Evolutionary conservation across 2,113 vertebrate species (phyloP).

Genomic region (Danionella cerebrum): DNA sequence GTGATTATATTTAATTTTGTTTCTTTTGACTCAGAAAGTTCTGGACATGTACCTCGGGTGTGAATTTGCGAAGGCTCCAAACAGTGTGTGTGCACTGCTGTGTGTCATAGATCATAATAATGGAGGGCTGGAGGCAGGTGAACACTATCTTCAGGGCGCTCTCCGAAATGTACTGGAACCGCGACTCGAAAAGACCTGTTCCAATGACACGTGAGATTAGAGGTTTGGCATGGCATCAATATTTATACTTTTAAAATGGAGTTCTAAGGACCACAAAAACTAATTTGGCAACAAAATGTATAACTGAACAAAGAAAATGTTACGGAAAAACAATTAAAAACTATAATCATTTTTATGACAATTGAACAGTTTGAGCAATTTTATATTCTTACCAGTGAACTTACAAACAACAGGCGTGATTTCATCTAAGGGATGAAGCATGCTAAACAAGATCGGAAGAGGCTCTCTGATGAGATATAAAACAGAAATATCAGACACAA

Average conservation of each 20-base stretch:
- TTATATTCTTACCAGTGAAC: constrained; percentile 69
- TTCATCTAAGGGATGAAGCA: constrained; percentile 93
- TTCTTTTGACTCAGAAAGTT: too few species aligned
- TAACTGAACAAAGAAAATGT: too few species aligned
- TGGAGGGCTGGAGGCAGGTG: constrained; percentile 74
- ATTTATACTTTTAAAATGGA: too few species aligned
- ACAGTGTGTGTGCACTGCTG: constrained; percentile 80
- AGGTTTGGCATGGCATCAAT: too few species aligned
- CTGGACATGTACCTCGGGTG: constrained; percentile 68
- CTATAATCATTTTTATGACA: too few species aligned
- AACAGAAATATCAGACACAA: too few species aligned
- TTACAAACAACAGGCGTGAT: constrained; percentile 87
- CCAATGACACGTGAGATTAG: background rate
- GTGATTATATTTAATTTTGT: too few species aligned
- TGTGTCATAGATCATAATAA: constrained; percentile 87
- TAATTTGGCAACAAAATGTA: too few species aligned
- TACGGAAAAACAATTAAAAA: too few species aligned
- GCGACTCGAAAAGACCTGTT: constrained; percentile 71
- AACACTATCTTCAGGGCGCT: constrained; percentile 80
- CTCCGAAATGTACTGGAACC: constrained; percentile 86
- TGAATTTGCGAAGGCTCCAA: constrained; percentile 85
- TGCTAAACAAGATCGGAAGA: constrained; percentile 91
- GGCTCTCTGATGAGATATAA: constrained; percentile 77
- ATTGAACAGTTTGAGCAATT: too few species aligned
- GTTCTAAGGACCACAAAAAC: too few species aligned